Base-by-base conservation (phyloP, 1,140 invertebrate genomes). In the Caenorhabditis elegans region DNA sequence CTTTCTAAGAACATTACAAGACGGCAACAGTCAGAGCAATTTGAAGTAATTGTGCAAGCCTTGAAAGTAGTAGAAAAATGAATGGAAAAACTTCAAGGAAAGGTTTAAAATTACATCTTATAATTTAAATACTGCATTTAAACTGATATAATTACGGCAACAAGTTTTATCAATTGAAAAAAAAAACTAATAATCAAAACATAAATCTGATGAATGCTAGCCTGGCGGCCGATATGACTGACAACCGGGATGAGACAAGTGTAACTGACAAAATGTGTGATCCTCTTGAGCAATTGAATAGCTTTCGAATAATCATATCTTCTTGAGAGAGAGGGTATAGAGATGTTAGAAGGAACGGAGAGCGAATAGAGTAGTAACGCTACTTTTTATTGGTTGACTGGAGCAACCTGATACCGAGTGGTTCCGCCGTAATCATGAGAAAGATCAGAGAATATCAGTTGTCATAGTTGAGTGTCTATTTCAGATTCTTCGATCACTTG, bases 401-500 rank as follows among this genome's bases (percentile, higher is more conserved):
- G 2, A 80, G 43, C 15, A 70, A 51, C 34, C 60, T 22, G 51
- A 76, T 26, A 48, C 79, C 36, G 17, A n/a, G 5, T 70, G 60
- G 43, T 5, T 15, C 6, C 70, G 36, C 39, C 22, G 10, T 43
- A n/a, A 24, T 34, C 22, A 49, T 24, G 26, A 19, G 24, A 39
- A 46, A 31, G 24, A 22, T 5, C 17, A 78, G 11, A 76, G 53
- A 26, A 11, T 39, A 70, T 70, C 34, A 70, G 60, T 70, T 70
- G 34, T 70, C 60, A 43, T 5, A 8, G 39, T n/a, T 8, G 39
- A 19, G 11, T 78, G 34, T 19, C 10, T 53, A 79, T 88, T 89
- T 53, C 85, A 91, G 90, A 80, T 91, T 22, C 79, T 90, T 17
- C 78, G 85, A 46, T 87, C 90, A 22, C 82, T 91, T 83, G 87